phyloP scores from a whole-genome alignment of 2,113 vertebrate species.

The Prinia subflava region DNA sequence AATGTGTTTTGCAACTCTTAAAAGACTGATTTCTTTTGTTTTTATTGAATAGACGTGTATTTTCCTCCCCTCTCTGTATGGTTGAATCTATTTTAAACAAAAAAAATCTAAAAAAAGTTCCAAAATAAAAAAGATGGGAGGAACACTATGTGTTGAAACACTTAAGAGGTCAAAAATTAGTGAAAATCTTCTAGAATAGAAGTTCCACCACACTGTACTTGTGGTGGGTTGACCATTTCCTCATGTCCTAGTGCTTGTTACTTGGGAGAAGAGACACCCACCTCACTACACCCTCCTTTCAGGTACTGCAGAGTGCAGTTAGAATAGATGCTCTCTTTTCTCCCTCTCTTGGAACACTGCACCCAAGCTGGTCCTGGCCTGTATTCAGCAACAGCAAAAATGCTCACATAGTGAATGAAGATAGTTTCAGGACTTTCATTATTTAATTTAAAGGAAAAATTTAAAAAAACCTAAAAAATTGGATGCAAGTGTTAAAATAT shows the following conservation, averaged over 20 bases:
- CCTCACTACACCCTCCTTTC: background rate
- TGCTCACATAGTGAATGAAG: background rate
- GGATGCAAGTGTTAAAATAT: background rate
- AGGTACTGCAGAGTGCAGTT: background rate
- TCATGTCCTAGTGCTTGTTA: background rate
- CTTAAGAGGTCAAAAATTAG: background rate
- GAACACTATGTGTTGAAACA: background rate
- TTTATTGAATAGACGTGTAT: background rate
- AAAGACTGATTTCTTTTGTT: background rate
- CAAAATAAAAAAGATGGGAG: background rate
- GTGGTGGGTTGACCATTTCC: background rate
- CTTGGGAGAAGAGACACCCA: background rate
- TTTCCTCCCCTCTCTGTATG: background rate
- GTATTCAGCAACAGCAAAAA: background rate
- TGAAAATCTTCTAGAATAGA: background rate
- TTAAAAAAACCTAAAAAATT: background rate
- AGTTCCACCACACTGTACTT: background rate
- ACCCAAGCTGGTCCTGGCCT: background rate
- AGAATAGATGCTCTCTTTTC: background rate
- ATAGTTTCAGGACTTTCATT: background rate
- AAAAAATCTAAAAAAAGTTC: background rate
- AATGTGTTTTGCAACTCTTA: background rate
- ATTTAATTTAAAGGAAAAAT: background rate
- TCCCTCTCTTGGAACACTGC: background rate
- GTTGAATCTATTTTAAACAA: background rate